Conservation (phyloP, 1,140 invertebrate species). For the Calliphora vicina region DNA sequence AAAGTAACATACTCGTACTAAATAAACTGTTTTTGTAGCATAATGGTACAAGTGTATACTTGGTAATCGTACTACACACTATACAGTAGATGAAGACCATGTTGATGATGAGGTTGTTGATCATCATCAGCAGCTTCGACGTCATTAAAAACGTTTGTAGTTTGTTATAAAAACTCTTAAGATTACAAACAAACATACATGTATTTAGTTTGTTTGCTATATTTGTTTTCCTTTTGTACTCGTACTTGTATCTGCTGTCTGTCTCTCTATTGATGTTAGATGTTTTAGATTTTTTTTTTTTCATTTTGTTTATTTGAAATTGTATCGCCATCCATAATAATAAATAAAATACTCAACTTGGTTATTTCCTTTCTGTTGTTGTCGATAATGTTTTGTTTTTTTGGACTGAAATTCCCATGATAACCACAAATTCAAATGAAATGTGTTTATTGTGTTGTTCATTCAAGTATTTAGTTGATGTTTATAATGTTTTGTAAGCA, state of each 20-base stretch:
- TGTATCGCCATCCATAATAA: neutral
- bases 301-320: neutral
- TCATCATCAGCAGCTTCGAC: neutral
- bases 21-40: neutral
- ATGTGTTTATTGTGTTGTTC: neutral
- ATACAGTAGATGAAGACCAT: neutral
- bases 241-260: too few relatives aligned
- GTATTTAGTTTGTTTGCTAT: neutral
- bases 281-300: neutral
- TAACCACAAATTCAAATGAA: constrained; percentile 10
- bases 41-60: neutral
- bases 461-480: neutral
- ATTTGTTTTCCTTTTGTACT: neutral
- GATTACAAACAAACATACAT: neutral
- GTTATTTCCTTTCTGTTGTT: neutral
- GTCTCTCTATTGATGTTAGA: neutral
- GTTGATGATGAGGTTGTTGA: neutral
- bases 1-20: neutral
- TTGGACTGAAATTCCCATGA: neutral
- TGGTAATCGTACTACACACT: too few relatives aligned
- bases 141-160: neutral
- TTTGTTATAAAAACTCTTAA: neutral
- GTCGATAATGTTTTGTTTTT: neutral
- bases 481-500: neutral
- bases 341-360: neutral